These are phyloP conservation scores for Myotis yumanensis DNA, from an alignment of 2,113 vertebrate species.

Conservation along the genomic window DNA sequence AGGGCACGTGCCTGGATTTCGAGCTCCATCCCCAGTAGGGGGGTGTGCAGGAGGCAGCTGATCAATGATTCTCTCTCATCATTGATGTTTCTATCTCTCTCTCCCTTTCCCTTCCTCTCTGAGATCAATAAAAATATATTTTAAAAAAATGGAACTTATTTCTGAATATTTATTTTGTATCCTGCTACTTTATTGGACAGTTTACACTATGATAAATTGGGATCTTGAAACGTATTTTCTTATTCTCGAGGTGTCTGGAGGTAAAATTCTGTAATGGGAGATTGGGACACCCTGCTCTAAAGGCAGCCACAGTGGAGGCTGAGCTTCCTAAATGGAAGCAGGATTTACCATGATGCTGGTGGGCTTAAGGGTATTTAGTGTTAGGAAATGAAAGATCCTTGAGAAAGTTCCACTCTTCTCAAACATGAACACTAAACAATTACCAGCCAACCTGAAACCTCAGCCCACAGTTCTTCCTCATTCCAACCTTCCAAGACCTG, in stretches of 20 bases:
- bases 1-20: too few species aligned
- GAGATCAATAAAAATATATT: too few species aligned
- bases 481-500: background rate
- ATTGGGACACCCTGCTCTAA: background rate
- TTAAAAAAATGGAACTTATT: background rate
- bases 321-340: background rate
- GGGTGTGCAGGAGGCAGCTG: too few species aligned
- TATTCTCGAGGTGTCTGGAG: background rate
- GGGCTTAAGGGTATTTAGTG: slow-evolving; percentile 15
- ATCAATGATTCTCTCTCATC: too few species aligned
- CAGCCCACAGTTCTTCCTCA: slow-evolving; percentile 3
- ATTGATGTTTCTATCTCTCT: too few species aligned
- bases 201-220: background rate
- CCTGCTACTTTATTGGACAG: background rate
- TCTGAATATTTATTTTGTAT: background rate
- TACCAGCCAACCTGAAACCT: slow-evolving; percentile 47
- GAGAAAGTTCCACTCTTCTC: slow-evolving; percentile 43
- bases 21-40: too few species aligned
- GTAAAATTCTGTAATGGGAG: background rate
- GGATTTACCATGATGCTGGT: background rate
- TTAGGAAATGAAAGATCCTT: slow-evolving; percentile 56
- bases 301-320: background rate
- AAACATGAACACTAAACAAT: background rate
- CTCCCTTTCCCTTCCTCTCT: too few species aligned
- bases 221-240: background rate